Percentiles rank a stretch among this genome's conserved stretches.
Evolutionary conservation across 2,113 vertebrate genomes (phyloP).

Genomic region (Papio anubis): DNA sequence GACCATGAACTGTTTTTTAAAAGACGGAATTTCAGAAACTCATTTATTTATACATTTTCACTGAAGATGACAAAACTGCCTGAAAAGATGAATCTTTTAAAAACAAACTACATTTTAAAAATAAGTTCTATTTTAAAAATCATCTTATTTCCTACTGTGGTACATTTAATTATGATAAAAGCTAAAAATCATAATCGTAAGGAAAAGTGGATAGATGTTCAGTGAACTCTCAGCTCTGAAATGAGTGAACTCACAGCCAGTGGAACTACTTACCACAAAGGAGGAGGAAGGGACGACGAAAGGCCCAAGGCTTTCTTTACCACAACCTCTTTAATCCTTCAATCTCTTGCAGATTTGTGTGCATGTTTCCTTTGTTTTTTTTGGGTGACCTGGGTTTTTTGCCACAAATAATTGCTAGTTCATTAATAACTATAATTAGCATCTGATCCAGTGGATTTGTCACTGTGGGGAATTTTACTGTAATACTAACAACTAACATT

Average conservation of each 20-base stretch:
- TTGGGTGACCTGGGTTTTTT: background rate
- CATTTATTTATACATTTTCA: background rate
- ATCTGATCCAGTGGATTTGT: background rate
- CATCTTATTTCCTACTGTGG: background rate
- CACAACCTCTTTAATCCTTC: background rate
- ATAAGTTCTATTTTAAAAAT: background rate
- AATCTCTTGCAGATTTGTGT: background rate
- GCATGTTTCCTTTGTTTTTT: background rate
- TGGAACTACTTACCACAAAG: background rate
- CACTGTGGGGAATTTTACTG: background rate
- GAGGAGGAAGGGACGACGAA: background rate
- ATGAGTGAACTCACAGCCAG: background rate
- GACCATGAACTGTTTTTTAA: background rate
- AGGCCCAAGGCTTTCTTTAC: background rate
- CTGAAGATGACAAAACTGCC: background rate
- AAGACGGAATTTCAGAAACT: constrained; percentile 8
- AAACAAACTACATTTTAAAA: background rate
- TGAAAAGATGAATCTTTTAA: background rate
- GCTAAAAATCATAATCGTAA: background rate
- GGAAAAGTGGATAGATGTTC: background rate
- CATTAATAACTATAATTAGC: background rate
- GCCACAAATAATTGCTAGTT: background rate
- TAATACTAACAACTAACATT: background rate
- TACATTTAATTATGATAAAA: constrained; percentile 15
- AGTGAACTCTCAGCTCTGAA: background rate